Conservation (phyloP, 2,888 invertebrate species). For the Lordiphosa fenestrarum region DNA sequence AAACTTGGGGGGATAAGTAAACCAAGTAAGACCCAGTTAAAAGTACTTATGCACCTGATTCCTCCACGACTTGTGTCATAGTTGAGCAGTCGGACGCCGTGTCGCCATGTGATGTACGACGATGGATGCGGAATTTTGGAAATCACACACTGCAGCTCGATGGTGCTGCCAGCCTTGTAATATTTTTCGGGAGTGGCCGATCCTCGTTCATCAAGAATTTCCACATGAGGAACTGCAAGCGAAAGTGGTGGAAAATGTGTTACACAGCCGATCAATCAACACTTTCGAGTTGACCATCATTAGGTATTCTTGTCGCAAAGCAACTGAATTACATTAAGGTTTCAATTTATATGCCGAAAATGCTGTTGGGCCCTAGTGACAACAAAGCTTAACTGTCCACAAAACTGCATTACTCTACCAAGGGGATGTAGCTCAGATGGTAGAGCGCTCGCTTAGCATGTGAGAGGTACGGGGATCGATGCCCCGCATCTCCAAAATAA, state of each 20-base stretch:
- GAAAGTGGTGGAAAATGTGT: constrained; percentile 1
- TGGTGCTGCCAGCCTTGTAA: constrained; percentile 91
- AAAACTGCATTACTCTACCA: background rate
- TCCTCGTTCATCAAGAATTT: constrained; percentile 90
- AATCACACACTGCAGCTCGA: constrained; percentile 90
- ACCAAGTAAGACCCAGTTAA: background rate
- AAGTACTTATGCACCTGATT: constrained; percentile 84
- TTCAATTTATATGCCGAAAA: no score
- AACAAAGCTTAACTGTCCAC: no score
- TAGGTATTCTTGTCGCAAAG: no score
- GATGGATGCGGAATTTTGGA: constrained; percentile 89
- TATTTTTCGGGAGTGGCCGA: constrained; percentile 89
- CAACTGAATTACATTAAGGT: no score
- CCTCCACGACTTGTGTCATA: constrained; percentile 90
- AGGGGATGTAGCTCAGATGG: constrained; percentile 81
- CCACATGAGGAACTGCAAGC: constrained; percentile 88
- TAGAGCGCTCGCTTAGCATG: constrained; percentile 81
- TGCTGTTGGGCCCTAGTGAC: no score
- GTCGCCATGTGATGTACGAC: constrained; percentile 89
- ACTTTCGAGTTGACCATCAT: no score
- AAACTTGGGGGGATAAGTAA: background rate
- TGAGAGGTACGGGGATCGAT: constrained; percentile 81
- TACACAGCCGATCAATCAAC: no score
- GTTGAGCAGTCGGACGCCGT: constrained; percentile 87
- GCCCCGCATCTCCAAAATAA: constrained; percentile 80